Percentiles rank a stretch among this genome's conserved stretches.
These are phyloP conservation scores for Otus sunia DNA, from an alignment of 2,113 vertebrate genomes.

Conservation along the genomic window DNA sequence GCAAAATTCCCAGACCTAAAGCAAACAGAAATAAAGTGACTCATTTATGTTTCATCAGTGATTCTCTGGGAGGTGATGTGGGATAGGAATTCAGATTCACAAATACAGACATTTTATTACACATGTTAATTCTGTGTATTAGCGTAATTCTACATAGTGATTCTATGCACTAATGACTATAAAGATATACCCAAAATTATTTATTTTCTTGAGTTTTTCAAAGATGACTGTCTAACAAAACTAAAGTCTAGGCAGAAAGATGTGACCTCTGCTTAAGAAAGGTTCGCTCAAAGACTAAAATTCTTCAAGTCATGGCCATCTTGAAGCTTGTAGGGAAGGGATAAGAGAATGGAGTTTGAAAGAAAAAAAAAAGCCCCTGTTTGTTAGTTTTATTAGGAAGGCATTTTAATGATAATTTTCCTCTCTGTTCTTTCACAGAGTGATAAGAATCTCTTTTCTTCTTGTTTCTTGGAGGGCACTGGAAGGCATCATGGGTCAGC, in stretches of 20 bases:
- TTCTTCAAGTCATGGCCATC: conserved; percentile 49
- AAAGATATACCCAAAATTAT: background rate
- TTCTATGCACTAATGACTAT: background rate
- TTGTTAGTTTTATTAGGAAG: conserved; percentile 68
- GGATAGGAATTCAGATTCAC: background rate
- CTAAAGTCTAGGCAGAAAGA: background rate
- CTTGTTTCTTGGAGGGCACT: conserved; percentile 61
- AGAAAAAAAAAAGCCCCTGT: conserved; percentile 36
- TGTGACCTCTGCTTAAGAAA: conserved; percentile 43
- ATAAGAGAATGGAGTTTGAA: conserved; percentile 43
- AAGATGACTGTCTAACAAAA: background rate
- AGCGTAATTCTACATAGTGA: background rate
- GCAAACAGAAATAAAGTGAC: conserved; percentile 34
- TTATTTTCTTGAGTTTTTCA: background rate
- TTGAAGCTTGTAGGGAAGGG: conserved; percentile 34
- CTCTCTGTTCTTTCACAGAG: conserved; percentile 59
- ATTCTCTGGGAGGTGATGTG: background rate
- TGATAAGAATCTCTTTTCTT: conserved; percentile 70
- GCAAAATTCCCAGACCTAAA: conserved; percentile 25
- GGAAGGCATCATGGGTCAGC: conserved; percentile 65
- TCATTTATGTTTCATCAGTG: conserved; percentile 4
- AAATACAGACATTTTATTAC: background rate
- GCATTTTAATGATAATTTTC: conserved; percentile 67
- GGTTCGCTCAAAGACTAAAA: conserved; percentile 47
- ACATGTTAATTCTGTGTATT: background rate